These are phyloP conservation scores for Drosophila nigrodunni DNA, from an alignment of 1,140 invertebrate genomes.

Conservation along the genomic window DNA sequence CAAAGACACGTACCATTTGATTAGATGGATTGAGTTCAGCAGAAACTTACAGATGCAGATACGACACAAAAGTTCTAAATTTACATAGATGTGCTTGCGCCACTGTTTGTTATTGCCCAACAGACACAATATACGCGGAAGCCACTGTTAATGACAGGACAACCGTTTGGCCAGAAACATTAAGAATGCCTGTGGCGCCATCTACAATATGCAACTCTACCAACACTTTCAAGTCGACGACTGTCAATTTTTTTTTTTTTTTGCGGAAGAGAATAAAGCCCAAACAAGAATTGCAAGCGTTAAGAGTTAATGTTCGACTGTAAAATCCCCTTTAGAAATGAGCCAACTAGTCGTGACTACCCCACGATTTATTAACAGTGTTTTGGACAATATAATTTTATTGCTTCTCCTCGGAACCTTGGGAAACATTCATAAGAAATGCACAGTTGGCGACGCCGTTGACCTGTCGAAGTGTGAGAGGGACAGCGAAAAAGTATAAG, in stretches of 20 bases:
- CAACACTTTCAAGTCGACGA: neutral
- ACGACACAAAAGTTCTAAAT: neutral
- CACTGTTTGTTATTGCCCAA: neutral
- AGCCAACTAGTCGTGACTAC: neutral
- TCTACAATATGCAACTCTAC: neutral
- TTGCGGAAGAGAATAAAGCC: neutral
- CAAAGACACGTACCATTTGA: slow-evolving; percentile 70
- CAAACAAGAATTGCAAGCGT: neutral
- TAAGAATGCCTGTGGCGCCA: slow-evolving; percentile 2
- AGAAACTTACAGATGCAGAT: slow-evolving; percentile 5
- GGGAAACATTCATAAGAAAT: slow-evolving; percentile 27
- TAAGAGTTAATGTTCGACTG: neutral
- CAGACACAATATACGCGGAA: slow-evolving; percentile 1
- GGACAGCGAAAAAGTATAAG: slow-evolving; percentile 15
- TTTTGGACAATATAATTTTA: slow-evolving; percentile 1
- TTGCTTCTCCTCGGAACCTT: slow-evolving; percentile 7
- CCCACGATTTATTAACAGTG: neutral
- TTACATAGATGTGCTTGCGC: neutral
- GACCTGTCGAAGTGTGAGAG: slow-evolving; percentile 52
- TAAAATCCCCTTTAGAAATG: neutral
- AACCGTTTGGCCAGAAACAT: neutral
- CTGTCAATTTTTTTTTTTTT: neutral
- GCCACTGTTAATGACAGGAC: slow-evolving; percentile 27
- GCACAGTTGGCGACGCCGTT: slow-evolving; percentile 57
- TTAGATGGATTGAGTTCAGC: slow-evolving; percentile 50